Evolutionary conservation across 1,140 invertebrate species (phyloP).

Genomic region (Formica exsecta): DNA sequence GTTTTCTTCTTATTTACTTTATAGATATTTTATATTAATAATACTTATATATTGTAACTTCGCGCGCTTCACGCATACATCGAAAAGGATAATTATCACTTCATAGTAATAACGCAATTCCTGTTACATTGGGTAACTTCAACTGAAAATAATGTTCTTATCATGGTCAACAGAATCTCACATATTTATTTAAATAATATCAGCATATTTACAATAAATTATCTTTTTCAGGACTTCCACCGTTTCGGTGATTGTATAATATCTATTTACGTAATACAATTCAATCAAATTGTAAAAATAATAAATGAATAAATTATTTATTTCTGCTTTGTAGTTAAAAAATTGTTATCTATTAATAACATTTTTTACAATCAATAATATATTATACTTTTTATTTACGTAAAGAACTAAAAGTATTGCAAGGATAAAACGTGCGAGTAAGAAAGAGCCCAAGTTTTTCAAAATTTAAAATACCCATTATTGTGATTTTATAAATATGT

Average conservation of each 20-base stretch:
- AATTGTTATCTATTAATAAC: too few relatives aligned
- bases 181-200: neutral
- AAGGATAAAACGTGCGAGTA: too few relatives aligned
- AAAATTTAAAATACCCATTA: too few relatives aligned
- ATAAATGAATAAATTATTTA: neutral
- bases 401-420: too few relatives aligned
- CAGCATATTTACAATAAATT: neutral
- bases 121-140: neutral
- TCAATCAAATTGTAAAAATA: neutral
- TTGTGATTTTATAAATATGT: too few relatives aligned
- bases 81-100: neutral
- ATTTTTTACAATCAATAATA: too few relatives aligned
- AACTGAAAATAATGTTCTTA: constrained; percentile 1
- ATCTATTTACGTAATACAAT: neutral
- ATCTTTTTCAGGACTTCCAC: constrained; percentile 10
- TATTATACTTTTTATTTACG: too few relatives aligned
- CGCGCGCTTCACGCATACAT: neutral
- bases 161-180: neutral
- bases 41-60: neutral
- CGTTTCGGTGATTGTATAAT: neutral
- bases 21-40: neutral
- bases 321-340: neutral
- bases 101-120: neutral
- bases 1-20: neutral
- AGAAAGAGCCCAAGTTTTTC: too few relatives aligned